Conservation (phyloP, 2,888 invertebrate genomes). For the Eremobia ochroleuca region DNA sequence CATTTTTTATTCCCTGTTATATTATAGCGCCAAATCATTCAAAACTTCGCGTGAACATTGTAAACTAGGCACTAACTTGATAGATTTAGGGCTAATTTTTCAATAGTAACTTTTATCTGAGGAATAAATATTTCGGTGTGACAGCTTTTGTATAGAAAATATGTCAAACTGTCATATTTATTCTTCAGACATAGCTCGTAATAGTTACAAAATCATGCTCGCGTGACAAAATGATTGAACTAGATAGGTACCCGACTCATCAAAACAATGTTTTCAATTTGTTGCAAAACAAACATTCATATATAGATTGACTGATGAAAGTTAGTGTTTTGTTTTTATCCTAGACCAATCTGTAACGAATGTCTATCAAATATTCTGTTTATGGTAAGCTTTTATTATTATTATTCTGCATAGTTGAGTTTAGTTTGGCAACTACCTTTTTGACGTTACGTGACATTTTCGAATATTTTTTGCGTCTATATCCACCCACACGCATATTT, state of each 20-base stretch:
- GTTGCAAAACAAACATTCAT: constrained; percentile 1
- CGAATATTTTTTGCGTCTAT: not conserved
- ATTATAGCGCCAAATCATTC: not conserved
- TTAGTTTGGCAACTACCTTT: not conserved
- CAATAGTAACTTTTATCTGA: too few relatives aligned
- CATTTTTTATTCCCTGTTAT: not conserved
- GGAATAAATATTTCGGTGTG: too few relatives aligned
- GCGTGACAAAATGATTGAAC: not conserved
- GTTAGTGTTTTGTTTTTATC: not conserved
- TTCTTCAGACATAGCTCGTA: too few relatives aligned
- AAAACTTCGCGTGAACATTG: not conserved
- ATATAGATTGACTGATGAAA: not conserved
- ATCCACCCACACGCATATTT: not conserved
- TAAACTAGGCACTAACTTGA: not conserved
- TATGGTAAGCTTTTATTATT: too few relatives aligned
- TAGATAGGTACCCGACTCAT: constrained; percentile 1
- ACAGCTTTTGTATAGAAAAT: too few relatives aligned
- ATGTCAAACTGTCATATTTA: too few relatives aligned
- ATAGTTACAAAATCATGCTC: not conserved
- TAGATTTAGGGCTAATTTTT: not conserved
- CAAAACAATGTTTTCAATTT: constrained; percentile 13
- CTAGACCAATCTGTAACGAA: not conserved
- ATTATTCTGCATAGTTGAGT: not conserved
- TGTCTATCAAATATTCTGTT: not conserved
- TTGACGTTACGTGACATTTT: not conserved